Evolutionary conservation across 2,888 invertebrate species (phyloP).

Genomic region (Heliconius ethilla): DNA sequence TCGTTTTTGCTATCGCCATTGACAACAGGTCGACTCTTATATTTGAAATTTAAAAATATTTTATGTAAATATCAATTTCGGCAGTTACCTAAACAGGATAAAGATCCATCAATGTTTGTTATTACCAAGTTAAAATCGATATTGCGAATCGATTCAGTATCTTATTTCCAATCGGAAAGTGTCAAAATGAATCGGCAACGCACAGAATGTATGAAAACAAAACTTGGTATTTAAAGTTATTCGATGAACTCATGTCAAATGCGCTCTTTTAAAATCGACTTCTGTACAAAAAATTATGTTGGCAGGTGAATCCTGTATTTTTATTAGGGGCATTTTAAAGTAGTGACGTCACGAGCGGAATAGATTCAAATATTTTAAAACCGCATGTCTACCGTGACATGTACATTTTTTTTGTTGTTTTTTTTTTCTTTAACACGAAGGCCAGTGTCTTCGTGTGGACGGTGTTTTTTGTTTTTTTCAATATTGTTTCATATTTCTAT

Average conservation of each 20-base stretch:
- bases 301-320: conserved; percentile 77
- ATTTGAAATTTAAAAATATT: conserved; percentile 77
- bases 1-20: conserved; percentile 58
- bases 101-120: conserved; percentile 73
- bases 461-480: neutral
- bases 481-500: conserved; percentile 12
- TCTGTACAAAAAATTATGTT: conserved; percentile 68
- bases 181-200: conserved; percentile 33
- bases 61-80: conserved; percentile 73
- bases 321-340: conserved; percentile 62
- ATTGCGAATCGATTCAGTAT: conserved; percentile 24
- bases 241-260: conserved; percentile 73
- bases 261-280: conserved; percentile 63
- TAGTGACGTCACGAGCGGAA: conserved; percentile 51
- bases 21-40: conserved; percentile 64
- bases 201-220: conserved; percentile 32
- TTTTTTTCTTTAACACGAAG: conserved; percentile 22
- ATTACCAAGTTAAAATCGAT: conserved; percentile 49
- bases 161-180: conserved; percentile 34
- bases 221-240: conserved; percentile 52
- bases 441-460: conserved; percentile 7
- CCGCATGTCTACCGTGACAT: conserved; percentile 22
- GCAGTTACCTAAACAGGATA: conserved; percentile 68
- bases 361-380: conserved; percentile 45
- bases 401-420: conserved; percentile 10